phyloP scores from a whole-genome alignment of 2,888 invertebrate genomes.

The Norana najaformis region DNA sequence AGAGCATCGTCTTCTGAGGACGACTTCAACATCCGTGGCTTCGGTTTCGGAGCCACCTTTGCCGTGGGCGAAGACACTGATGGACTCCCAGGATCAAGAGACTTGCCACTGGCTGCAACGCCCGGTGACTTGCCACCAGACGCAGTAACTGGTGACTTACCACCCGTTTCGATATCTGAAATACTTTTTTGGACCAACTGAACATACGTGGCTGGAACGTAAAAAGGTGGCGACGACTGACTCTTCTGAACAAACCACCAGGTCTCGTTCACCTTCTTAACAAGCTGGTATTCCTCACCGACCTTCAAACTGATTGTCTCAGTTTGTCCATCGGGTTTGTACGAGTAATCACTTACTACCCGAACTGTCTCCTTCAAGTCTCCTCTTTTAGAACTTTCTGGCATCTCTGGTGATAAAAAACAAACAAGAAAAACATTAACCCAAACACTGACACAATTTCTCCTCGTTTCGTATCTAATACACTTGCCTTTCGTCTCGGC shows the following conservation, averaged over 20 bases:
- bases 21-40: neutral
- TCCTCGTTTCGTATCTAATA: neutral
- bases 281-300: slow-evolving; percentile 29
- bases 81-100: neutral
- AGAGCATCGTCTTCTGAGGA: neutral
- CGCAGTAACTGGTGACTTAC: neutral
- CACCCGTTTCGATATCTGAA: neutral
- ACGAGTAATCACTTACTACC: slow-evolving; percentile 24
- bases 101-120: neutral
- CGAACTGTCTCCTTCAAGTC: neutral
- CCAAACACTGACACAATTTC: neutral
- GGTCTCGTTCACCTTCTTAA: slow-evolving; percentile 15
- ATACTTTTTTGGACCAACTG: neutral
- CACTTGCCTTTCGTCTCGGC: neutral
- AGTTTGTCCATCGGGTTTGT: neutral
- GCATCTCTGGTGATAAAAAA: neutral
- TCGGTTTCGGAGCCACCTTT: neutral
- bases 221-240: neutral
- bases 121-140: neutral
- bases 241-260: slow-evolving; percentile 30
- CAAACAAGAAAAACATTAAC: neutral
- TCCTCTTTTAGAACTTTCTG: neutral
- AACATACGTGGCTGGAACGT: slow-evolving; percentile 27
- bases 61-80: neutral
- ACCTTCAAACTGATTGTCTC: neutral